Percentiles rank a stretch among this genome's conserved stretches.
Evolutionary conservation across 2,888 invertebrate genomes (phyloP).

Genomic region (Craniophora ligustri): DNA sequence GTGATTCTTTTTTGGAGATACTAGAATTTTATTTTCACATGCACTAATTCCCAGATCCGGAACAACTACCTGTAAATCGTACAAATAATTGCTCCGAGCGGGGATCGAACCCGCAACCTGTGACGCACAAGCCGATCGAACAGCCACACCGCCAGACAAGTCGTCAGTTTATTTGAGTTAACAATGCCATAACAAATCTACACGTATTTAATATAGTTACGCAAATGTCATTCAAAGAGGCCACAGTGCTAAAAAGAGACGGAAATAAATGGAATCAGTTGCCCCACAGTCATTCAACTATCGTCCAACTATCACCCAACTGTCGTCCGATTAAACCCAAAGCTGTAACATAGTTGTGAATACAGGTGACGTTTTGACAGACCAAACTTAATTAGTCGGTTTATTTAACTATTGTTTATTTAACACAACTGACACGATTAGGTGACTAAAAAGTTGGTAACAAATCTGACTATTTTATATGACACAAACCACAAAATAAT

Average conservation of each 20-base stretch:
- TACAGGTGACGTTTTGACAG: conserved; percentile 20
- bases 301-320: conserved; percentile 24
- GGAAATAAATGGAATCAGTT: conserved; percentile 30
- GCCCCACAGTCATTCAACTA: conserved; percentile 24
- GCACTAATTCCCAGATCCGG: too few relatives aligned
- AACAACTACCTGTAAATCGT: too few relatives aligned
- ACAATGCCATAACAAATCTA: not conserved
- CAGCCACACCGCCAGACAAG: too few relatives aligned
- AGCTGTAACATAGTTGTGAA: conserved; percentile 41
- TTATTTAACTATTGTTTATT: not conserved
- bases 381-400: not conserved
- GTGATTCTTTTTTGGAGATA: too few relatives aligned
- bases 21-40: too few relatives aligned
- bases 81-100: too few relatives aligned
- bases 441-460: not conserved
- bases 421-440: conserved; percentile 3
- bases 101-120: too few relatives aligned
- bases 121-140: too few relatives aligned
- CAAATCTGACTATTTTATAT: not conserved
- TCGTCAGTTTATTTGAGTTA: too few relatives aligned
- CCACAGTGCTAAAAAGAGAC: conserved; percentile 20
- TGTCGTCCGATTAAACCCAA: conserved; percentile 35
- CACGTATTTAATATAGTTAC: not conserved
- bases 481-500: not conserved
- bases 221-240: conserved; percentile 14